These are phyloP conservation scores for Neodiprion pinetum DNA, from an alignment of 1,140 invertebrate species.

Conservation along the genomic window DNA sequence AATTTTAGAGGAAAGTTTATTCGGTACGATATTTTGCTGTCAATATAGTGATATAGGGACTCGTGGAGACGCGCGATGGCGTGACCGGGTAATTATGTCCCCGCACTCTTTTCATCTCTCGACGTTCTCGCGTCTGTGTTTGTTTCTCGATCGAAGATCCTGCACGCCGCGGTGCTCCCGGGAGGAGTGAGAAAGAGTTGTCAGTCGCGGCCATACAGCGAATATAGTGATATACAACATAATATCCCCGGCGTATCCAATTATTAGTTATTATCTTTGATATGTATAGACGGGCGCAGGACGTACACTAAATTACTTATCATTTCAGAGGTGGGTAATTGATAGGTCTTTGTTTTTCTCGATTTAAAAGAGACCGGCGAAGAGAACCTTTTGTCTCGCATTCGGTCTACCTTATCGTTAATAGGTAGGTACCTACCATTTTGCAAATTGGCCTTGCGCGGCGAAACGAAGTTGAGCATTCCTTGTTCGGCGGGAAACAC, in stretches of 20 bases:
- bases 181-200: background rate
- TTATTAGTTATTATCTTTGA: background rate
- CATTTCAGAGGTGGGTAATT: too few species aligned
- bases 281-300: too few species aligned
- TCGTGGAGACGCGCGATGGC: constrained; percentile 10
- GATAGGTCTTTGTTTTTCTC: too few species aligned
- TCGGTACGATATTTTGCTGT: constrained; percentile 21
- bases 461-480: too few species aligned
- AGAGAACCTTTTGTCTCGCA: too few species aligned
- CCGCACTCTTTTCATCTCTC: background rate
- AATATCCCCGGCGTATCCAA: background rate
- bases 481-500: too few species aligned
- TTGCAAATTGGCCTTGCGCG: too few species aligned
- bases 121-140: too few species aligned
- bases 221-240: background rate
- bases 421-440: too few species aligned
- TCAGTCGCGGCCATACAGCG: background rate
- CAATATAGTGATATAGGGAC: constrained; percentile 28
- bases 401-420: too few species aligned
- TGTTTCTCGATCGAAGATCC: background rate
- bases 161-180: background rate
- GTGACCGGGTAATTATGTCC: constrained; percentile 24
- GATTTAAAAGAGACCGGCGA: too few species aligned
- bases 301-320: too few species aligned
- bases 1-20: constrained; percentile 28